phyloP scores from a whole-genome alignment of 2,797 vertebrate species.

The Eurystomus glaucurus region DNA sequence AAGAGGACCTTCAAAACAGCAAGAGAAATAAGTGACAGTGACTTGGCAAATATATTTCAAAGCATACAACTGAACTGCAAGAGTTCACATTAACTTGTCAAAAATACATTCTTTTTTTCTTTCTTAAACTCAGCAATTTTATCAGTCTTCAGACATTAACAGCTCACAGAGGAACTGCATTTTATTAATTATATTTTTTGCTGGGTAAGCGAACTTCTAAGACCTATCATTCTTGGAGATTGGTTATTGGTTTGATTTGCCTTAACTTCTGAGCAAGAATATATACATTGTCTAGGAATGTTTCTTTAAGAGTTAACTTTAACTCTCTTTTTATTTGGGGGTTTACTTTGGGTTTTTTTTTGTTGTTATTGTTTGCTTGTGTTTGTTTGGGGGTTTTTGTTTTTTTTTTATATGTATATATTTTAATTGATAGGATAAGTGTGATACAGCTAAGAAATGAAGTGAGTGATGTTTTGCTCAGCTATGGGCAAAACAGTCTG shows the following conservation, averaged over 20 bases:
- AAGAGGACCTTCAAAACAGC: background rate
- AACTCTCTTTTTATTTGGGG: background rate
- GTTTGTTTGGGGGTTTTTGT: rapidly evolving
- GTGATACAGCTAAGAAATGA: background rate
- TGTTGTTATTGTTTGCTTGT: background rate
- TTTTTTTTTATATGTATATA: background rate
- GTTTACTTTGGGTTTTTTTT: background rate
- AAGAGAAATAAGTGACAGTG: background rate
- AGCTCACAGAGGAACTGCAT: background rate
- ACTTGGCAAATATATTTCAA: conserved; percentile 45
- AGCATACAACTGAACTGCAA: background rate
- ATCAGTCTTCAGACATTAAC: background rate
- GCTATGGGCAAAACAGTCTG: background rate
- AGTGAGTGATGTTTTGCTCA: background rate
- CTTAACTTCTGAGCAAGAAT: background rate
- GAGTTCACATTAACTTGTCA: conserved; percentile 32
- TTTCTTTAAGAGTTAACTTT: background rate
- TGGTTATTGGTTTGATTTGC: background rate
- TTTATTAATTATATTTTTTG: background rate
- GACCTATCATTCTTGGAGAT: background rate
- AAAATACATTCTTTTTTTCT: background rate
- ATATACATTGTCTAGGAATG: background rate
- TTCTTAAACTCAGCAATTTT: conserved; percentile 50
- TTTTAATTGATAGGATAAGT: background rate
- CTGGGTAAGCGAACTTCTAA: background rate